phyloP scores from a whole-genome alignment of 2,888 invertebrate species.

The Dichetophora obliterata region DNA sequence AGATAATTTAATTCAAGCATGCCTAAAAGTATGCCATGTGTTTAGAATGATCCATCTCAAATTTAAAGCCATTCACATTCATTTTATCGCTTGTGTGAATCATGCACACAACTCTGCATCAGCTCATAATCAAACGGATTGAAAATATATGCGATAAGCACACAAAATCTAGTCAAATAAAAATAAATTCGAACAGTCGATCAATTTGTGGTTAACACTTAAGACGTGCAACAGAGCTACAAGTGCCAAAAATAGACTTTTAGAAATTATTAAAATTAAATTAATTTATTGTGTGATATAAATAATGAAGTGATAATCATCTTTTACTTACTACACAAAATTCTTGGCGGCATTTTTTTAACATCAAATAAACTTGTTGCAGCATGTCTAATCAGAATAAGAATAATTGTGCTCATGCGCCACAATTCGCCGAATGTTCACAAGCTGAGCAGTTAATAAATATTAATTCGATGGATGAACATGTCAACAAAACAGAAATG shows the following conservation, averaged over 20 bases:
- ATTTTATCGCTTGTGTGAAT: background rate
- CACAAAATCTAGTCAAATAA: background rate
- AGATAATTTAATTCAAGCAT: too few relatives aligned
- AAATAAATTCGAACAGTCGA: slow-evolving; percentile 3
- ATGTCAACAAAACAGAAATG: background rate
- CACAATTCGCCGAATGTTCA: too few relatives aligned
- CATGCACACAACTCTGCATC: background rate
- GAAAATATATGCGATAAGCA: background rate
- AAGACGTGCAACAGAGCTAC: slow-evolving; percentile 5
- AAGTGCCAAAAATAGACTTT: background rate
- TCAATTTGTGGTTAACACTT: slow-evolving; percentile 2
- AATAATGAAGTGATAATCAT: too few relatives aligned
- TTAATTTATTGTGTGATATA: too few relatives aligned
- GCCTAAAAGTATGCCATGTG: background rate
- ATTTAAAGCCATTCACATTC: background rate
- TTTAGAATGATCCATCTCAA: too few relatives aligned
- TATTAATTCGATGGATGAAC: too few relatives aligned
- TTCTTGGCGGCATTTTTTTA: too few relatives aligned
- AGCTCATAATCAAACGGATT: background rate
- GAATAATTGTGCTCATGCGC: too few relatives aligned
- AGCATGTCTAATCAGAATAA: too few relatives aligned
- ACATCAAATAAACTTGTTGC: too few relatives aligned
- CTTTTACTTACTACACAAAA: too few relatives aligned
- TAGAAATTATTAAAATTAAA: background rate
- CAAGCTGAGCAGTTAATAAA: too few relatives aligned